These are phyloP conservation scores for Dendrocincla tyrannina DNA, from an alignment of 2,797 vertebrate genomes.

Conservation along the genomic window DNA sequence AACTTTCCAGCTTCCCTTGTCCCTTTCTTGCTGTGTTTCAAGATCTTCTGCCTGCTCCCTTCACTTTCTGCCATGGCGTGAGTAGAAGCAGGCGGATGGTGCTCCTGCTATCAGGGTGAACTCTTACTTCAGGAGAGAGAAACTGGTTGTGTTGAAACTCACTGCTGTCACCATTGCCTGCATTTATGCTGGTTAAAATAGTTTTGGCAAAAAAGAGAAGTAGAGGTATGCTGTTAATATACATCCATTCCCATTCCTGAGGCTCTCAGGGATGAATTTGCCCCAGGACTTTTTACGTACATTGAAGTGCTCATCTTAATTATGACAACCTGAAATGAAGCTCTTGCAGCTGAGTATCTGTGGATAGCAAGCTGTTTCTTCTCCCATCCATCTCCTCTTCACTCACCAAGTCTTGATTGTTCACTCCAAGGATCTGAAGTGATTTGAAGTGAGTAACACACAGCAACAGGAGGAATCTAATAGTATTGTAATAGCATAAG, in stretches of 20 bases:
- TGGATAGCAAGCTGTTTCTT: not conserved
- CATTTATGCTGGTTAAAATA: not conserved
- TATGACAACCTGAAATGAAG: not conserved
- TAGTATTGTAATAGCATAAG: not conserved
- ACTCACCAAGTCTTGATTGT: not conserved
- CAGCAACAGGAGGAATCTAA: not conserved
- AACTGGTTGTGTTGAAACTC: not conserved
- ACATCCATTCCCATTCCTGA: not conserved
- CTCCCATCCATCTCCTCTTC: not conserved
- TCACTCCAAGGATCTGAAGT: not conserved
- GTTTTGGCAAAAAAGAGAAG: not conserved
- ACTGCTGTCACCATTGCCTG: not conserved
- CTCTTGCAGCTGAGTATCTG: not conserved
- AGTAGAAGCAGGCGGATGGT: not conserved
- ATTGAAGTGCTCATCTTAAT: not conserved
- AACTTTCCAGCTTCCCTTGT: not conserved
- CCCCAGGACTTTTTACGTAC: not conserved
- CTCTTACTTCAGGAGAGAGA: not conserved
- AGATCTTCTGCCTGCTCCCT: not conserved
- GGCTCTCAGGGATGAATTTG: not conserved
- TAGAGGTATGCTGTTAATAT: not conserved
- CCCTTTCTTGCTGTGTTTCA: not conserved
- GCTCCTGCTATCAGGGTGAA: not conserved
- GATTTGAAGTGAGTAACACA: not conserved
- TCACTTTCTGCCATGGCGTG: rapidly evolving